Conservation (phyloP, 1,140 invertebrate genomes). For the Pseudomyrmex cubaensis region DNA sequence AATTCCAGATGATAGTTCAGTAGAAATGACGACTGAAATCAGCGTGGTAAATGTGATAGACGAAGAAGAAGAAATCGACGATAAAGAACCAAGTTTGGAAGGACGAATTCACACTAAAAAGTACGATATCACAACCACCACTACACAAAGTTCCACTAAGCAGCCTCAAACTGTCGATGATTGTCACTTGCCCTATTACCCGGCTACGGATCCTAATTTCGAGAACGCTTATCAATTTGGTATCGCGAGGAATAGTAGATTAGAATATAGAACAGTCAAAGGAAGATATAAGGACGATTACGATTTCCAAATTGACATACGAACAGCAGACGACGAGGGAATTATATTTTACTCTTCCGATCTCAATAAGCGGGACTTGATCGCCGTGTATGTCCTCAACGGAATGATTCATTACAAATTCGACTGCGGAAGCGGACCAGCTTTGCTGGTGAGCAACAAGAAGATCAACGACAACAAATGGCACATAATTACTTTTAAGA, state of each 20-base stretch:
- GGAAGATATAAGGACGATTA: conserved; percentile 88
- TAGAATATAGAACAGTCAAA: conserved; percentile 89
- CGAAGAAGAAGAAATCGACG: conserved; percentile 59
- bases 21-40: conserved; percentile 72
- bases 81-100: conserved; percentile 68
- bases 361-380: conserved; percentile 89
- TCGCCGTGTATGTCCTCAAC: conserved; percentile 92
- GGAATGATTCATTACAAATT: conserved; percentile 91
- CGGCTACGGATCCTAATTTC: conserved; percentile 78
- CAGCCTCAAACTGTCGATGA: conserved; percentile 73
- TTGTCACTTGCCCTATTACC: conserved; percentile 81
- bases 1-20: conserved; percentile 62
- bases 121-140: conserved; percentile 62
- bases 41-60: conserved; percentile 70
- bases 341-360: conserved; percentile 94
- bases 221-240: conserved; percentile 85
- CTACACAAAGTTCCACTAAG: conserved; percentile 59
- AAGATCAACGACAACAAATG: conserved; percentile 94
- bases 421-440: conserved; percentile 90
- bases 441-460: conserved; percentile 85
- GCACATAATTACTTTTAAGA: conserved; percentile 91
- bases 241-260: conserved; percentile 88
- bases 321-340: conserved; percentile 91
- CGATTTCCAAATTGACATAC: conserved; percentile 93
- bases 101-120: conserved; percentile 47